Evolutionary conservation across 2,888 invertebrate species (phyloP).

Genomic region (Amiota communis): DNA sequence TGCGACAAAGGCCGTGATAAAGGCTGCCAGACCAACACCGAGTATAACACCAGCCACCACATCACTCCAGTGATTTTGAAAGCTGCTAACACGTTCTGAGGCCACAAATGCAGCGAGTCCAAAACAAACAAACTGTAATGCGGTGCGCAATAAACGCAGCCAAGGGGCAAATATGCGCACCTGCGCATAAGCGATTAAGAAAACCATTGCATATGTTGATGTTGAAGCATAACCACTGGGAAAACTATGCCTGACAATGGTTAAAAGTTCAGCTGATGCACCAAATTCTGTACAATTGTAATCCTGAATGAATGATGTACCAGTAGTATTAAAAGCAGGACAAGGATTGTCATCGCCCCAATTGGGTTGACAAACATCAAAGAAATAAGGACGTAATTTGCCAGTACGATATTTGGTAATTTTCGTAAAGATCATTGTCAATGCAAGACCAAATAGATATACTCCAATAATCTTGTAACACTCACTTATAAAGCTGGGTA

Average conservation of each 20-base stretch:
- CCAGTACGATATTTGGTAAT: conserved; percentile 53
- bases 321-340: conserved; percentile 22
- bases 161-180: conserved; percentile 56
- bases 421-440: conserved; percentile 50
- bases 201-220: conserved; percentile 62
- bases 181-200: conserved; percentile 59
- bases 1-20: conserved; percentile 51
- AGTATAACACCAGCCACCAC: conserved; percentile 52
- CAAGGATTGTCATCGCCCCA: conserved; percentile 47
- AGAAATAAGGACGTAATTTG: conserved; percentile 62
- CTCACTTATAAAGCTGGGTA: conserved; percentile 66
- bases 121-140: conserved; percentile 52
- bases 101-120: conserved; percentile 51
- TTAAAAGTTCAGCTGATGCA: conserved; percentile 52
- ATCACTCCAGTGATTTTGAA: conserved; percentile 61
- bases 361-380: conserved; percentile 62
- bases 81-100: conserved; percentile 56
- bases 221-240: conserved; percentile 58
- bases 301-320: conserved; percentile 45
- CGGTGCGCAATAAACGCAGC: conserved; percentile 52
- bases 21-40: conserved; percentile 52
- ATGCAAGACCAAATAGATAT: conserved; percentile 63
- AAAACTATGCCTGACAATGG: conserved; percentile 61
- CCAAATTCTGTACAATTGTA: conserved; percentile 60
- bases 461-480: conserved; percentile 63